Percentiles rank a stretch among this genome's conserved stretches.
Evolutionary conservation across 2,797 vertebrate genomes (phyloP).

Genomic region (Lutjanus campechanus): DNA sequence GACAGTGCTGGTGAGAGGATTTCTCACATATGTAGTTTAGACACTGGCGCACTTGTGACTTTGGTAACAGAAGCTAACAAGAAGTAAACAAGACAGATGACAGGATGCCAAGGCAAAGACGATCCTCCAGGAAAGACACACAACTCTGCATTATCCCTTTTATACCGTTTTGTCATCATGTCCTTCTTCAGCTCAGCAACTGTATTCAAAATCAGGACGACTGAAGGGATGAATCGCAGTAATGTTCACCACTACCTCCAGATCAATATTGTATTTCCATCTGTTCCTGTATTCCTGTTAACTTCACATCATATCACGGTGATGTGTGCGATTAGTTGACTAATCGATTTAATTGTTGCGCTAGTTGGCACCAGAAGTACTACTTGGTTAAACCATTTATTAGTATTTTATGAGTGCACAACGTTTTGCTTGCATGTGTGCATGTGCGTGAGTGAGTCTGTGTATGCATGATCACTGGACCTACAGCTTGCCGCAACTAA

Average conservation of each 20-base stretch:
- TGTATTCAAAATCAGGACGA: constrained; percentile 17
- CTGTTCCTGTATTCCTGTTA: constrained; percentile 30
- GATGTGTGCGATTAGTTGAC: too few species aligned
- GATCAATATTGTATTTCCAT: constrained; percentile 30
- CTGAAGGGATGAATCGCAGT: constrained; percentile 5
- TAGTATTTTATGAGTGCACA: too few species aligned
- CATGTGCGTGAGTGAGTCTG: too few species aligned
- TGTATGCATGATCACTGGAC: too few species aligned
- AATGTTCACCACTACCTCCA: constrained; percentile 7
- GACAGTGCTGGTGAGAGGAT: constrained; percentile 13
- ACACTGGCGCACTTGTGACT: constrained; percentile 35
- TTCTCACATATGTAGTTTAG: neutral
- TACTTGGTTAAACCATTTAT: too few species aligned
- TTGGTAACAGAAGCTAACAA: constrained; percentile 25
- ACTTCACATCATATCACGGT: neutral
- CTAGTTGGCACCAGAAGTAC: too few species aligned
- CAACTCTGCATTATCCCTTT: constrained; percentile 9
- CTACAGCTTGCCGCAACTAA: too few species aligned
- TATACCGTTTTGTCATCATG: constrained; percentile 14
- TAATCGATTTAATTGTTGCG: too few species aligned
- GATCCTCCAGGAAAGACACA: constrained; percentile 4
- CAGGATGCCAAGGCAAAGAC: neutral
- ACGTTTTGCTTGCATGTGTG: too few species aligned
- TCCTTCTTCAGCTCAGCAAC: neutral
- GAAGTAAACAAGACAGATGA: constrained; percentile 41